These are phyloP conservation scores for Cheilosia scutellata DNA, from an alignment of 2,888 invertebrate genomes.

Conservation along the genomic window DNA sequence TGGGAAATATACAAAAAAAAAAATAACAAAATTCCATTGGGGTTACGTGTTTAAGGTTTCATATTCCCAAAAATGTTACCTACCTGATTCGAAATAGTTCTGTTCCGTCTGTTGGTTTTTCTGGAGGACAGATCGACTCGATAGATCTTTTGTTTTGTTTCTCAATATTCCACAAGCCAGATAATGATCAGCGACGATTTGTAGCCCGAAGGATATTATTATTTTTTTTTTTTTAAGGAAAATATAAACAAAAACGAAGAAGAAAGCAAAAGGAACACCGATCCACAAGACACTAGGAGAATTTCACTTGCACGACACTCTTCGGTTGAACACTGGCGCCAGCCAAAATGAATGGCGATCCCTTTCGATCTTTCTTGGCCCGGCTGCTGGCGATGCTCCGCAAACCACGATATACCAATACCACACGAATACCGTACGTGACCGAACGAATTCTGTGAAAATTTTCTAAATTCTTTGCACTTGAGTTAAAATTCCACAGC, in stretches of 20 bases:
- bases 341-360: conserved; percentile 48
- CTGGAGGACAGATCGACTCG: conserved; percentile 15
- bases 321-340: conserved; percentile 52
- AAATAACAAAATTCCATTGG: conserved; percentile 14
- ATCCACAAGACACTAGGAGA: conserved; percentile 4
- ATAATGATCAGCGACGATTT: conserved; percentile 39
- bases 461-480: conserved; percentile 39
- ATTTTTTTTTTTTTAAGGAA: conserved; percentile 5
- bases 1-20: conserved; percentile 1
- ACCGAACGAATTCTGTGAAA: conserved; percentile 49
- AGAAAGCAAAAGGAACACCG: conserved; percentile 4
- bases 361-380: conserved; percentile 36
- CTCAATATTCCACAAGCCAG: conserved; percentile 46
- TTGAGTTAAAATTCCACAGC: conserved; percentile 17
- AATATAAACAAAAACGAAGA: conserved; percentile 21
- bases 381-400: conserved; percentile 17
- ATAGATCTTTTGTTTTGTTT: conserved; percentile 43
- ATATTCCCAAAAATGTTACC: conserved; percentile 24
- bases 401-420: background rate
- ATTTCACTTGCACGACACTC: conserved; percentile 33
- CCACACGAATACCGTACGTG: conserved; percentile 29
- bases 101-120: conserved; percentile 8
- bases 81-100: conserved; percentile 52
- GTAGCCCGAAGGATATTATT: background rate
- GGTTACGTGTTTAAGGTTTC: conserved; percentile 26